Evolutionary conservation across 2,888 invertebrate genomes (phyloP).

Genomic region (Coelinius sp.): DNA sequence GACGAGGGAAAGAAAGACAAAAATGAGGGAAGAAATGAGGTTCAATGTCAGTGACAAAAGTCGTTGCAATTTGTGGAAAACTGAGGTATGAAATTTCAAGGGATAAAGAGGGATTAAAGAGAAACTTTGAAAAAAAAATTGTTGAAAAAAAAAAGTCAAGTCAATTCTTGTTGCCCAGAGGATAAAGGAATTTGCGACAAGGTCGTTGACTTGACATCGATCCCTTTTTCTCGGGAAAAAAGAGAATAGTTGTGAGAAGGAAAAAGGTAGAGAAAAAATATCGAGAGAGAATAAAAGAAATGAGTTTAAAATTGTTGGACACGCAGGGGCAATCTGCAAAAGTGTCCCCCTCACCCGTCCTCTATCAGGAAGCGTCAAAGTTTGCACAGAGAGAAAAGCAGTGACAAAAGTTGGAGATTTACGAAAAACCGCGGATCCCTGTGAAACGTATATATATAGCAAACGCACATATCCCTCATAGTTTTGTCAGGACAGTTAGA

Average conservation of each 20-base stretch:
- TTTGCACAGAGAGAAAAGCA: neutral
- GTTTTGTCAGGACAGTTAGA: conserved; percentile 7
- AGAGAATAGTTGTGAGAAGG: neutral
- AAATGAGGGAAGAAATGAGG: neutral
- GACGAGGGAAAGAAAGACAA: neutral
- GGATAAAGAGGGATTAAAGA: neutral
- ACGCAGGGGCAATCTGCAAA: conserved; percentile 43
- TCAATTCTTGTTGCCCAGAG: conserved; percentile 12
- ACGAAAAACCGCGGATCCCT: neutral
- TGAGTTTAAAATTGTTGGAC: conserved; percentile 62
- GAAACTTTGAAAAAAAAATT: neutral
- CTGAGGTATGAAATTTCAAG: conserved; percentile 17
- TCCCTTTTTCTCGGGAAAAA: neutral
- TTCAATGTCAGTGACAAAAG: conserved; percentile 8
- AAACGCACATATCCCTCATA: conserved; percentile 12
- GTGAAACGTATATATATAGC: neutral
- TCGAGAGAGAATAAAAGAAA: conserved; percentile 48
- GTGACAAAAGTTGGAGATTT: conserved; percentile 31
- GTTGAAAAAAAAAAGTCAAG: neutral
- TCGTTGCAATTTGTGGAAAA: neutral
- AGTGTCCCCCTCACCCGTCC: conserved; percentile 38
- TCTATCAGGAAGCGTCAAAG: conserved; percentile 27
- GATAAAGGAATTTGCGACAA: conserved; percentile 12
- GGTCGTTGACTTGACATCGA: conserved; percentile 29
- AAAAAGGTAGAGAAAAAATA: neutral